Base-by-base conservation (phyloP, 2,888 invertebrate genomes). In the Athrips mouffetella region DNA sequence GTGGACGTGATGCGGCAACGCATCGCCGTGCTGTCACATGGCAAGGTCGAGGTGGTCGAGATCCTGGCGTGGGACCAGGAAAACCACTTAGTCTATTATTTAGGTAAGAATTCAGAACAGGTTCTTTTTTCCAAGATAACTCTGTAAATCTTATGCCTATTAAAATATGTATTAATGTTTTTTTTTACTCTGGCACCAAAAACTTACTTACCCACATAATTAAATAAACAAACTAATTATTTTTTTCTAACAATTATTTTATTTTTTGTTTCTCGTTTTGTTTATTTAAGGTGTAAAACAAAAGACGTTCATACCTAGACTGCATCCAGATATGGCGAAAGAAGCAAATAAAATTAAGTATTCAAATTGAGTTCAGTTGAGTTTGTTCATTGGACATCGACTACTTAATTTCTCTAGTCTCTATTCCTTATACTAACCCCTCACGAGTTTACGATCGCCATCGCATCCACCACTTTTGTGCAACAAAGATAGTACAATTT, bases 11-110 rank as follows among this genome's bases (percentile, higher is more conserved):
- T 93, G 50, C 93, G 95, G 63, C 94, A 95, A 74, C 91, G 95
- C 64, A 94, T 95, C 70, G 94, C 95, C 6, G 95, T 96, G 41
- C 90, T 96, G 57, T 95, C 95, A 45, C 96, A 96, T 69, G 96
- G 96, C 25, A 91, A 92, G 65, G 95, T 95, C 76, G 96, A 96
- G 88, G 96, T 96, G 62, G 89, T 91, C 56, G 91, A 92, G 73
- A 95, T 96, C 69, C 89, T 96, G 57, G 93, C 94, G 37, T 96
- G 96, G 96, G 96, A 96, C 86, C 93, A 94, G 63, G 90, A 90
- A 58, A 94, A 94, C 74, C 94, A 95, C 82, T 90, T 94, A 68
- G 95, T 96, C 81, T 96, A 92, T 80, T 91, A 91, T 80, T 87
- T 91, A 77, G 91, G 89, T 89, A 67, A 70, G 56, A 20, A 15